phyloP scores from a whole-genome alignment of 2,797 vertebrate genomes.

The Lepilemur septentrionalis region DNA sequence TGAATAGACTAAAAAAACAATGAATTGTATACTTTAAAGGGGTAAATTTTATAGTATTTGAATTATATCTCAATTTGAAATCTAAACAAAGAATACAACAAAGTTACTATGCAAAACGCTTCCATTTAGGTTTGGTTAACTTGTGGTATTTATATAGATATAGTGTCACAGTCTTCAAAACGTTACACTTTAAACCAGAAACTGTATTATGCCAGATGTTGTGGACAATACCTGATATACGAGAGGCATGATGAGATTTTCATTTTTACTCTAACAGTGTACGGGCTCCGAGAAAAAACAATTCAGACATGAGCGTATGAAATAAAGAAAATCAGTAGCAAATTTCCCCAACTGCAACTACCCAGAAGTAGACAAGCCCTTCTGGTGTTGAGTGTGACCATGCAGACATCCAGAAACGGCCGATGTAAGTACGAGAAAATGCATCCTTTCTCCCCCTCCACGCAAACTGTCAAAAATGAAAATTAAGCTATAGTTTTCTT shows the following conservation, averaged over 20 bases:
- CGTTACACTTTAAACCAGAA: neutral
- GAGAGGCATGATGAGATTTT: too few species aligned
- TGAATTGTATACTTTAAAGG: neutral
- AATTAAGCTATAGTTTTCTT: neutral
- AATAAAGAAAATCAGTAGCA: neutral
- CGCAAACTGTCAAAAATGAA: neutral
- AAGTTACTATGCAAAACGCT: neutral
- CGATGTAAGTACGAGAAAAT: accelerated
- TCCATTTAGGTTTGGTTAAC: neutral
- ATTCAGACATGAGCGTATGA: accelerated
- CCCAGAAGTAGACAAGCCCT: neutral
- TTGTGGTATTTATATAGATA: neutral
- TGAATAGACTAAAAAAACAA: neutral
- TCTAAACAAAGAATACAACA: neutral
- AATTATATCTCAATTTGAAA: neutral
- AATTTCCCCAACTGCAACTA: neutral
- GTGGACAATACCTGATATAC: neutral
- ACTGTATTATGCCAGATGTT: neutral
- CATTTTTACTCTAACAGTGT: neutral
- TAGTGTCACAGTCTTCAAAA: neutral
- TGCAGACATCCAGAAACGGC: neutral
- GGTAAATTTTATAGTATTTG: neutral
- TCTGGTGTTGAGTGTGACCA: accelerated
- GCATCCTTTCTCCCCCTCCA: neutral
- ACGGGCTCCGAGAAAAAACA: neutral